phyloP scores from a whole-genome alignment of 1,140 invertebrate genomes.

The Ooceraea biroi region DNA sequence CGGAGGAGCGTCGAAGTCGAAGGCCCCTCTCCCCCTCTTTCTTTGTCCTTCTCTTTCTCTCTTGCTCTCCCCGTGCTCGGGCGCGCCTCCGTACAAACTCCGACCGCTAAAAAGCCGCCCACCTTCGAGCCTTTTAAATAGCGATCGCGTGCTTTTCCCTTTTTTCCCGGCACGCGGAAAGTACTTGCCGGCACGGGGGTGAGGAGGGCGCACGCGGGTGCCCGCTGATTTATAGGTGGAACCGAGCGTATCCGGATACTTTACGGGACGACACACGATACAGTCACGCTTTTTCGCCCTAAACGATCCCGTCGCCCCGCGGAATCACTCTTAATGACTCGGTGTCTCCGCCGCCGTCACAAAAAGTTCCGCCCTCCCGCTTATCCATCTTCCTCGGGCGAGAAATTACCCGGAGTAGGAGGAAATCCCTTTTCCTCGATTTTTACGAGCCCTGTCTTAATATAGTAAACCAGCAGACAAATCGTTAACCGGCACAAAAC shows the following conservation, averaged over 20 bases:
- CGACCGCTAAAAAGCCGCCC: constrained; percentile 65
- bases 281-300: constrained; percentile 50
- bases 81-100: constrained; percentile 45
- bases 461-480: neutral
- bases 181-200: constrained; percentile 63
- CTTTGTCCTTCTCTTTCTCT: constrained; percentile 11
- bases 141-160: constrained; percentile 71
- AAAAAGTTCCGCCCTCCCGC: constrained; percentile 49
- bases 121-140: constrained; percentile 74
- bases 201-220: constrained; percentile 50
- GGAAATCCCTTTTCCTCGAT: neutral
- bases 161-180: constrained; percentile 59
- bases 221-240: constrained; percentile 74
- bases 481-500: neutral
- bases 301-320: constrained; percentile 31
- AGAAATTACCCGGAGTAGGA: constrained; percentile 42
- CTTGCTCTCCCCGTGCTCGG: neutral
- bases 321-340: constrained; percentile 67
- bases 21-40: constrained; percentile 40
- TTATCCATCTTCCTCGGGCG: constrained; percentile 30
- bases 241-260: constrained; percentile 79
- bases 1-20: constrained; percentile 64
- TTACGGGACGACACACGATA: constrained; percentile 56
- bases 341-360: constrained; percentile 14
- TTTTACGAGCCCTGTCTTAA: neutral